Evolutionary conservation across 2,888 invertebrate genomes (phyloP).

Genomic region (Loripinus fragilis): DNA sequence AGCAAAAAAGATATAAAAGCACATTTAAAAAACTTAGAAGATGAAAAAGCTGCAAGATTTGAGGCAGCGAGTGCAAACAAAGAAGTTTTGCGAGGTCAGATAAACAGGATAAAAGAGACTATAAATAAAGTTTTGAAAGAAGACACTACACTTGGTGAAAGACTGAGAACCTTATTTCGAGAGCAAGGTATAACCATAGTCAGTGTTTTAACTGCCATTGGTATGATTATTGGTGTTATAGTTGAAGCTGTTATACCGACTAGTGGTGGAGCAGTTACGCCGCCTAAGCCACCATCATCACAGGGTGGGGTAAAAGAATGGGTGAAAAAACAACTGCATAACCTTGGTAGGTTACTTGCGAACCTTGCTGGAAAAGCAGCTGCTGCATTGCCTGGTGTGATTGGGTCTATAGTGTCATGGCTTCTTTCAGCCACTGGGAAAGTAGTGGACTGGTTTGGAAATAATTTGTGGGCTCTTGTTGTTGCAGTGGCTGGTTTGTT

Average conservation of each 20-base stretch:
- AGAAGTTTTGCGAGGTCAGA: conserved; percentile 39
- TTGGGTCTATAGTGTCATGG: conserved; percentile 32
- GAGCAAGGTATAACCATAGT: conserved; percentile 48
- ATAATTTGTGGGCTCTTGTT: conserved; percentile 23
- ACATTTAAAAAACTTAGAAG: conserved; percentile 11
- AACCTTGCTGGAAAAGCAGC: conserved; percentile 24
- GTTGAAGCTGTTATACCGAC: conserved; percentile 38
- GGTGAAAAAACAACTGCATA: conserved; percentile 18
- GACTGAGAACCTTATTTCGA: conserved; percentile 40
- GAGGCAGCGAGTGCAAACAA: conserved; percentile 39
- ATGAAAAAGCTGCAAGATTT: conserved; percentile 39
- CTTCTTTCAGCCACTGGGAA: conserved; percentile 2
- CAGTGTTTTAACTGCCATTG: conserved; percentile 43
- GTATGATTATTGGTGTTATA: conserved; percentile 44
- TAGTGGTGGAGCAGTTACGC: conserved; percentile 8
- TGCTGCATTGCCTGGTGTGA: conserved; percentile 24
- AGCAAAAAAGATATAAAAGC: no score
- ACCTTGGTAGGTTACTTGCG: conserved; percentile 16
- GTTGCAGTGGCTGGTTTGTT: conserved; percentile 19
- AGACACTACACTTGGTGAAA: conserved; percentile 38
- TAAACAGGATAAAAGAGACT: conserved; percentile 42
- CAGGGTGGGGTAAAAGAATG: neutral
- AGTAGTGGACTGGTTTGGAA: conserved; percentile 12
- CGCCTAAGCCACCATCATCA: conserved; percentile 14
- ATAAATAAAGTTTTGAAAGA: conserved; percentile 35